Conservation (phyloP, 2,113 vertebrate species). For the Ceratotherium simum region DNA sequence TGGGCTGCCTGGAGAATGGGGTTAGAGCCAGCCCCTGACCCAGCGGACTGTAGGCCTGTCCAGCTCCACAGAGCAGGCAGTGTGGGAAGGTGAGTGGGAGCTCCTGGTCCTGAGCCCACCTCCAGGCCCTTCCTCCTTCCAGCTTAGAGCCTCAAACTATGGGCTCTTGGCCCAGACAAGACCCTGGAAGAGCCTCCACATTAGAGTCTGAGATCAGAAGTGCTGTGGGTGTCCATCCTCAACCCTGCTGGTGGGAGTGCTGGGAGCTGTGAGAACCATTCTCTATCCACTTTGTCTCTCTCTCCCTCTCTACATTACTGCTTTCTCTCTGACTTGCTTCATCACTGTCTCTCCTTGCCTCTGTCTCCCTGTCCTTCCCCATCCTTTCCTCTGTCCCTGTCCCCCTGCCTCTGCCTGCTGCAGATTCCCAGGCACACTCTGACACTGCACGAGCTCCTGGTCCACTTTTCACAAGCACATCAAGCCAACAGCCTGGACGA, state of each 20-base stretch:
- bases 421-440: constrained; percentile 99
- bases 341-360: background rate
- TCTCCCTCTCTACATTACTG: background rate
- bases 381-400: too few species aligned
- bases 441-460: constrained; percentile 96
- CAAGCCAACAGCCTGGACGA: constrained; percentile 97
- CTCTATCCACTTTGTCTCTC: too few species aligned
- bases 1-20: background rate
- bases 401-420: fast-evolving
- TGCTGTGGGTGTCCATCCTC: background rate
- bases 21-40: background rate
- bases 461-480: constrained; percentile 97
- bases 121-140: background rate
- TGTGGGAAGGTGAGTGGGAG: background rate
- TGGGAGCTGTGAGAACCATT: background rate
- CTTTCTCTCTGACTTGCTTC: background rate
- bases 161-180: background rate
- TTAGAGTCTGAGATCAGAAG: background rate
- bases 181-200: background rate
- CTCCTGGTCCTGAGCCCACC: background rate
- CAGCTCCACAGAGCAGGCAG: too few species aligned
- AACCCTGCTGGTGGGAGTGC: too few species aligned
- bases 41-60: background rate
- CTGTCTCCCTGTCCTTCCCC: constrained; percentile 45
- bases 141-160: too few species aligned